Evolutionary conservation across 2,888 invertebrate species (phyloP), one percentile per base, ranked within the genome.

Genomic region (Lordiphosa fenestrarum): DNA sequence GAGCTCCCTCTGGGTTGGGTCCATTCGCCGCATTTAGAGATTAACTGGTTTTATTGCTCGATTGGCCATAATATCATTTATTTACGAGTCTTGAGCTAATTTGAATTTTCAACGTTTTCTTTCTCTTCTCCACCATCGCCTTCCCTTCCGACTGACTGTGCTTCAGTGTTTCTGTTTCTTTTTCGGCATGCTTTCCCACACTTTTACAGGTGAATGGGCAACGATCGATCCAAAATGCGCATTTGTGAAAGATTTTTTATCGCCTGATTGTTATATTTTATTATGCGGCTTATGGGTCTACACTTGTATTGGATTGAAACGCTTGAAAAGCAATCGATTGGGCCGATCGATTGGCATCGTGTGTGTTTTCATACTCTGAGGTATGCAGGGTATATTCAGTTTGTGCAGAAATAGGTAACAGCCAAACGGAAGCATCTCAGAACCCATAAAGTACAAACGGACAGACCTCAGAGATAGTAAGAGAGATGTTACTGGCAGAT

Each of bases 11-110:
- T 55, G 47, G 19, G 38, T 6, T 40, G 39, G 35, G 41, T 23
- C 47, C 40, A 39, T 44, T 51, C 69, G 63, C 71, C 73, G 67
- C 78, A 82, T 84, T 82, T 78, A 82, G 71, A 82, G 85, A 84
- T 86, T 82, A 85, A 85, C 73, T 74, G 84, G 78, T 84, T 84
- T 84, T 86, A 85, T 80, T 80, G 70, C 74, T 68, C 71, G 80
- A 85, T 84, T 84, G 86, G 73, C 86, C 69, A 78, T 85, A 85
- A 87, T 87, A 88, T 85, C 78, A 85, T 81, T 86, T 85, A 87
- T 87, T 88, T 88, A 87, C 86, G 86, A 87, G 84, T 73, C 73
- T 80, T 71, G 73, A 73, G 85, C 88, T 86, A 86, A 87, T 87
- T 87, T 86, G 78, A 87, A 88, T 88, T 86, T 88, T 75, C 73